Conservation (phyloP, 37 sponge, comb jelly and placozoan species). For the Ianthella basta region DNA sequence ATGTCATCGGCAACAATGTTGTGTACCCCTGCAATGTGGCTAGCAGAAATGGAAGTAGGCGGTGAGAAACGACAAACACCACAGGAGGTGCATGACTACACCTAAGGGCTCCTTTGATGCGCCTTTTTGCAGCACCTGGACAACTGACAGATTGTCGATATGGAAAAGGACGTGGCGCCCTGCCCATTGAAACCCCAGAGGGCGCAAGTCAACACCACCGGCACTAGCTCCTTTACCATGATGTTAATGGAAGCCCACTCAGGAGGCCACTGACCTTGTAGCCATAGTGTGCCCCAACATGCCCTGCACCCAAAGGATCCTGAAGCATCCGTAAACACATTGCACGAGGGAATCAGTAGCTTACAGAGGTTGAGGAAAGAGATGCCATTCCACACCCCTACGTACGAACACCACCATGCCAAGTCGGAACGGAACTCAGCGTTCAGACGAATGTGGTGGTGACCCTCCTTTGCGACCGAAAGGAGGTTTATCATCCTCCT, state of each 20-base stretch:
- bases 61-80: constrained; percentile 6
- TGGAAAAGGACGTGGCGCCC: background rate
- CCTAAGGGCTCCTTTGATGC: background rate
- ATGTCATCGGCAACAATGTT: constrained; percentile 51
- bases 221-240: background rate
- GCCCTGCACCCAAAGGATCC: constrained; percentile 5
- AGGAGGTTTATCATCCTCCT: background rate
- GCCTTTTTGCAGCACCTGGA: background rate
- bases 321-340: background rate
- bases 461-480: background rate
- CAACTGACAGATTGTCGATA: constrained; percentile 28
- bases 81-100: background rate
- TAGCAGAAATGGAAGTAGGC: constrained; percentile 16
- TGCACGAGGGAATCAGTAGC: background rate
- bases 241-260: background rate
- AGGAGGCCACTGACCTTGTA: background rate
- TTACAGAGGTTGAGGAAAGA: background rate
- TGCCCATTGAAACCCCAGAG: background rate
- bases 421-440: background rate
- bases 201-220: background rate
- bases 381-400: background rate
- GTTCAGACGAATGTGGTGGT: constrained; percentile 6
- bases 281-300: background rate
- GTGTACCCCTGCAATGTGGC: constrained; percentile 27
- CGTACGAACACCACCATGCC: background rate